Percentiles rank a stretch among this genome's conserved stretches.
Conservation (phyloP, 2,888 invertebrate genomes). For the Protodeltote pygarga region DNA sequence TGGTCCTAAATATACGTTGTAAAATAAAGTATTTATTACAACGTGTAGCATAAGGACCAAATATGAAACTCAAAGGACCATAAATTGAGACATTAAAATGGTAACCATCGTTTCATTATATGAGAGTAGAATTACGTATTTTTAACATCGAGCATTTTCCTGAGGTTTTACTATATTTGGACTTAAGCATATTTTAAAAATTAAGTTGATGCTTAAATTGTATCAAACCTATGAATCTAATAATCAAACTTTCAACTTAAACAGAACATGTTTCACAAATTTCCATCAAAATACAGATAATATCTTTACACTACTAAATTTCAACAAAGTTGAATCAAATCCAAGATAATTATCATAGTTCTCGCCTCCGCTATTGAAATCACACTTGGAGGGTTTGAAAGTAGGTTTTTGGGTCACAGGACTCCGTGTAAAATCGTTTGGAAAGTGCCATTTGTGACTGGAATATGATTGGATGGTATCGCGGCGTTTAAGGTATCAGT, state of each 20-base stretch:
- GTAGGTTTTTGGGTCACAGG: slow-evolving; percentile 77
- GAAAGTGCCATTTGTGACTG: slow-evolving; percentile 22
- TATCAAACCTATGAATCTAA: no score
- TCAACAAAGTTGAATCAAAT: slow-evolving; percentile 25
- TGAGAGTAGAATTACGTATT: no score
- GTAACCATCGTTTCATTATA: no score
- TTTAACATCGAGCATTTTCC: no score
- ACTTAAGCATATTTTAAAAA: no score
- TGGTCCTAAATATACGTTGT: slow-evolving; percentile 16
- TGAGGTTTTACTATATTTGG: no score
- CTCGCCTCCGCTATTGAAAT: slow-evolving; percentile 18
- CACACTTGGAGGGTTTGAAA: slow-evolving; percentile 44
- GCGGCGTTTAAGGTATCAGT: not conserved
- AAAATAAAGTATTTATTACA: slow-evolving; percentile 25
- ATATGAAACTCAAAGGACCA: not conserved
- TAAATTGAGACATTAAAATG: slow-evolving; percentile 13
- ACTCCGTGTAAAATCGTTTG: slow-evolving; percentile 39
- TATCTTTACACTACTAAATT: slow-evolving; percentile 2
- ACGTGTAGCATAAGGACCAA: not conserved
- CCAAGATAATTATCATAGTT: slow-evolving; percentile 46
- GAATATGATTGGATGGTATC: slow-evolving; percentile 23
- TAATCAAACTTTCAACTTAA: no score
- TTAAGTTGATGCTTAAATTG: no score
- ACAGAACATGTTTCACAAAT: no score
- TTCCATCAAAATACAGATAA: slow-evolving; percentile 1